These are phyloP conservation scores for Indicator indicator DNA, from an alignment of 2,113 vertebrate species.

Conservation along the genomic window DNA sequence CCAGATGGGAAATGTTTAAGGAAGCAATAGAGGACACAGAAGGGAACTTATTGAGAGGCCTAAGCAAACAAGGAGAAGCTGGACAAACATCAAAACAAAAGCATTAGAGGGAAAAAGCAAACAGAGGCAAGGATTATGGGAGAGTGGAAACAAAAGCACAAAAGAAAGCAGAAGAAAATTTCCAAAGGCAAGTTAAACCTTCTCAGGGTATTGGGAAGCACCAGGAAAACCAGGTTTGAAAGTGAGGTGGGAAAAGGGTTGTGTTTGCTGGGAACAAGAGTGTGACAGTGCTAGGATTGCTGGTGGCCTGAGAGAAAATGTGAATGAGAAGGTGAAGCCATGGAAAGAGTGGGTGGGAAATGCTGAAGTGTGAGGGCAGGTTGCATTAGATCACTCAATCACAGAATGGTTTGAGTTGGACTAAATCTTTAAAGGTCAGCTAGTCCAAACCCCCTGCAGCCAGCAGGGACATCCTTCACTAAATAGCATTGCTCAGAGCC, in stretches of 20 bases:
- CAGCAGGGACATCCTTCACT: too few species aligned
- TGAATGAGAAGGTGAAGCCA: background rate
- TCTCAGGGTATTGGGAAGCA: background rate
- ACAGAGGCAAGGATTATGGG: constrained; percentile 39
- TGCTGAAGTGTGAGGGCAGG: background rate
- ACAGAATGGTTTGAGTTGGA: too few species aligned
- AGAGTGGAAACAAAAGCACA: constrained; percentile 40
- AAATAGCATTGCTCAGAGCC: too few species aligned
- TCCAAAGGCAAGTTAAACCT: background rate
- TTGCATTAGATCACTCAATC: background rate
- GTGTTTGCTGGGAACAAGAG: background rate
- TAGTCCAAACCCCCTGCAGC: too few species aligned
- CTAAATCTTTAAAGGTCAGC: too few species aligned
- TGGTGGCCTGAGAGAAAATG: background rate
- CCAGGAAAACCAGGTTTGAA: background rate
- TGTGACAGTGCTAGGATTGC: background rate
- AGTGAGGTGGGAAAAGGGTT: background rate
- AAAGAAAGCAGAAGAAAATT: constrained; percentile 31
- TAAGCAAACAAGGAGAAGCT: constrained; percentile 60
- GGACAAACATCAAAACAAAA: constrained; percentile 69
- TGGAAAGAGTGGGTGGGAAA: background rate
- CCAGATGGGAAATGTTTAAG: constrained; percentile 66
- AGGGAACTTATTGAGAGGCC: constrained; percentile 52
- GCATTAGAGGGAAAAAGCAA: constrained; percentile 38
- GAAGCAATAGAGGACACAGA: constrained; percentile 49